Conservation (phyloP, 2,113 vertebrate genomes). For the Aplodontia rufa region DNA sequence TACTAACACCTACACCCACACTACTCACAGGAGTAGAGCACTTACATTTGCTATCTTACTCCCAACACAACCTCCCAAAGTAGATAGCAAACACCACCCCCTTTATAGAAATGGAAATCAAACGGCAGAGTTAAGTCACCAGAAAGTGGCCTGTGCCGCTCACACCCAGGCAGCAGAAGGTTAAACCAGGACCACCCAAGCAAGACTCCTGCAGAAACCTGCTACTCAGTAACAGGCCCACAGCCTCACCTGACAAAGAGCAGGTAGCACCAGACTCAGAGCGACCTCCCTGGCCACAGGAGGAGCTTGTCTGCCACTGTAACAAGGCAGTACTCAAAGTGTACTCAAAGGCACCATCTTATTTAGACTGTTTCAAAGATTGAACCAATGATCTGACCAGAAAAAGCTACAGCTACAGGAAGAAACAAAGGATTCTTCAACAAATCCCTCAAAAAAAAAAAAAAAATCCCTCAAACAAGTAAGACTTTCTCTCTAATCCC, state of each 20-base stretch:
- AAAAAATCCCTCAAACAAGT: neutral
- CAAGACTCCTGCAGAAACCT: neutral
- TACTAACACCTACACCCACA: neutral
- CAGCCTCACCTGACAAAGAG: neutral
- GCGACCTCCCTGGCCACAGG: neutral
- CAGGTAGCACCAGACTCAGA: neutral
- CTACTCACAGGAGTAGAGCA: neutral
- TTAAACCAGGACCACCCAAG: neutral
- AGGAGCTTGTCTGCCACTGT: neutral
- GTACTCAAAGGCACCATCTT: neutral
- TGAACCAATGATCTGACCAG: neutral
- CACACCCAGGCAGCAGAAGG: neutral
- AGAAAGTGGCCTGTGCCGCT: neutral
- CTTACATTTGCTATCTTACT: neutral
- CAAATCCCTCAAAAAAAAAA: neutral
- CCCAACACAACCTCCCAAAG: neutral
- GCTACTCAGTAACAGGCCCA: neutral
- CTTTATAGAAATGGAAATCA: conserved; percentile 15
- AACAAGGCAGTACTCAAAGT: neutral
- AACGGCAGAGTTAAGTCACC: neutral
- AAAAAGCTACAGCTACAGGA: neutral
- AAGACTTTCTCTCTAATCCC: neutral
- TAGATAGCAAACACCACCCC: neutral
- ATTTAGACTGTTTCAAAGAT: neutral
- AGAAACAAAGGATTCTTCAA: neutral